Evolutionary conservation across 2,888 invertebrate species (phyloP).

Genomic region (Steinernema scapterisci): DNA sequence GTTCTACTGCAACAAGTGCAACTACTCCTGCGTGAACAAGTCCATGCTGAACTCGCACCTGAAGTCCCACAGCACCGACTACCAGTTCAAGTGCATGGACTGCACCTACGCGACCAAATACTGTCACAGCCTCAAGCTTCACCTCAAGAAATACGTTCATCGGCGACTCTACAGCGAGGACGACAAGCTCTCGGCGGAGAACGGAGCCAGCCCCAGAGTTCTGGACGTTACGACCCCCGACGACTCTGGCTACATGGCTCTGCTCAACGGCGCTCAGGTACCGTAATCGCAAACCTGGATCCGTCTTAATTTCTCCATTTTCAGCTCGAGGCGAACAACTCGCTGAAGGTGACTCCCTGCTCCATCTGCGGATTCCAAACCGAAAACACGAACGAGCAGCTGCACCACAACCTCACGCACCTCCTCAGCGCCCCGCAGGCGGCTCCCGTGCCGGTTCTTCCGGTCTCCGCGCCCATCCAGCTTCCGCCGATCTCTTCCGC

Average conservation of each 20-base stretch:
- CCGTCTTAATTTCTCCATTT: background rate
- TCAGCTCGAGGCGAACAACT: background rate
- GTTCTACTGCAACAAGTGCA: slow-evolving; percentile 65
- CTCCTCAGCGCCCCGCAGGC: background rate
- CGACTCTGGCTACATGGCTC: background rate
- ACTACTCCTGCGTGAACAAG: slow-evolving; percentile 83
- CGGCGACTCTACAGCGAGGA: slow-evolving; percentile 80
- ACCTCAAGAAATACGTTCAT: slow-evolving; percentile 88
- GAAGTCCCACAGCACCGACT: slow-evolving; percentile 81
- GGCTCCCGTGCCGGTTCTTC: background rate
- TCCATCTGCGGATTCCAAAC: background rate
- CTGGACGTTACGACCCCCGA: slow-evolving; percentile 32
- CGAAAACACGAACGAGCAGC: slow-evolving; percentile 4
- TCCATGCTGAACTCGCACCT: slow-evolving; percentile 98
- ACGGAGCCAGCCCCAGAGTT: background rate
- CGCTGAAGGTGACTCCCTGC: background rate
- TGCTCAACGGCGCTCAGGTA: background rate
- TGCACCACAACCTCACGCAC: slow-evolving; percentile 7
- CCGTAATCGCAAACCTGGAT: too few relatives aligned
- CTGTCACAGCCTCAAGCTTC: slow-evolving; percentile 80
- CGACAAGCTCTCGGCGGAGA: background rate
- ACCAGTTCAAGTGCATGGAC: slow-evolving; percentile 79
- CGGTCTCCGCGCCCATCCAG: background rate
- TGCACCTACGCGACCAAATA: slow-evolving; percentile 97
- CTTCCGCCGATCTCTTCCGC: slow-evolving; percentile 15